Percentiles rank a stretch among this genome's conserved stretches.
Conservation (phyloP, 2,797 vertebrate genomes). For the Enteromius treurensis region DNA sequence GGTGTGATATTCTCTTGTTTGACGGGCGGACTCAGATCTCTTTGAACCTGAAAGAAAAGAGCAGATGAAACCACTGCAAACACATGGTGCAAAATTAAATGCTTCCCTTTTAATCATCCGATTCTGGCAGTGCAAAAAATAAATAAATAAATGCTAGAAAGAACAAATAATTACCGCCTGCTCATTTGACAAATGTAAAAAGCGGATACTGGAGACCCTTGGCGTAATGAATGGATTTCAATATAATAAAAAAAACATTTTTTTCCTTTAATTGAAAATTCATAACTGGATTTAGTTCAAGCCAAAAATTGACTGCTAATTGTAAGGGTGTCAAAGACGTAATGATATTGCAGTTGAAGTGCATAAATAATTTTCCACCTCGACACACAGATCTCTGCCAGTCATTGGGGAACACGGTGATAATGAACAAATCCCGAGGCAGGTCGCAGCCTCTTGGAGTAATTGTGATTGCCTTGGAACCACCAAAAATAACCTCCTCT, state of each 20-base stretch:
- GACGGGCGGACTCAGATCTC: slow-evolving; percentile 69
- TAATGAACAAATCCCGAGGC: slow-evolving; percentile 23
- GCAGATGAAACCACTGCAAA: slow-evolving; percentile 39
- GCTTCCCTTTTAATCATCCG: slow-evolving; percentile 40
- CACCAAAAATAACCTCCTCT: slow-evolving; percentile 24
- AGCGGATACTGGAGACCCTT: not conserved
- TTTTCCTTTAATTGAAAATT: not conserved
- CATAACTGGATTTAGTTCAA: not conserved
- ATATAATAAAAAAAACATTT: not conserved
- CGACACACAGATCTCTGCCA: not conserved
- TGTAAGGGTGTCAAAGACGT: slow-evolving; percentile 29
- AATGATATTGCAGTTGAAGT: slow-evolving; percentile 16
- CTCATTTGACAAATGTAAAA: slow-evolving; percentile 9
- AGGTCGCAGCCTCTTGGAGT: not conserved
- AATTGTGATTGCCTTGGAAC: slow-evolving; percentile 29
- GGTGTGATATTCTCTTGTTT: slow-evolving; percentile 55
- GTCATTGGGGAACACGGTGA: slow-evolving; percentile 20
- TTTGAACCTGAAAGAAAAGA: slow-evolving; percentile 71
- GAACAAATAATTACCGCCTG: not conserved
- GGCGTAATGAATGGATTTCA: not conserved
- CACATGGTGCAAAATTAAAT: slow-evolving; percentile 32
- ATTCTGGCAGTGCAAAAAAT: slow-evolving; percentile 20
- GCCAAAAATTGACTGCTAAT: slow-evolving; percentile 23
- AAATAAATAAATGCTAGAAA: not conserved
- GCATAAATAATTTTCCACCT: slow-evolving; percentile 38